A percentile compares a stretch with the other conserved stretches of the same genome.
These are phyloP conservation scores for Corbicula japonica DNA, from an alignment of 2,888 invertebrate genomes.

Conservation along the genomic window DNA sequence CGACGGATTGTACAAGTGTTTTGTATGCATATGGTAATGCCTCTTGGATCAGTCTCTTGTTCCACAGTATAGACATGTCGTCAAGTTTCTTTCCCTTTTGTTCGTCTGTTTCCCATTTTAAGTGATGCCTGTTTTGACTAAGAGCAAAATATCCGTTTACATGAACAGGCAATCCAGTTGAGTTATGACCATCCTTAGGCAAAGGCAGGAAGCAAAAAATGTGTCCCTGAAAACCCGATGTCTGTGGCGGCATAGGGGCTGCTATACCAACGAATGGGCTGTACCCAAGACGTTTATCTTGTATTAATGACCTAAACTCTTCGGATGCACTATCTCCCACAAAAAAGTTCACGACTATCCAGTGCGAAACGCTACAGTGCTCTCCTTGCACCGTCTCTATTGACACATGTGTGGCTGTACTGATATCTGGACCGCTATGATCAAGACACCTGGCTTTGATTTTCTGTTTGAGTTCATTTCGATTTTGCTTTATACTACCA, in stretches of 20 bases:
- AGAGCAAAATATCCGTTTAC: slow-evolving; percentile 84
- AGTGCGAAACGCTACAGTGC: neutral
- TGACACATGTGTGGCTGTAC: neutral
- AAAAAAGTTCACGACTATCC: slow-evolving; percentile 37
- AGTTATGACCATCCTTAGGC: slow-evolving; percentile 73
- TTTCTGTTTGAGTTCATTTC: slow-evolving; percentile 15
- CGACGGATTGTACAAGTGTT: neutral
- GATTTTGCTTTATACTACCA: neutral
- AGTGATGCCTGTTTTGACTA: slow-evolving; percentile 81
- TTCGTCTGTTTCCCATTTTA: slow-evolving; percentile 82
- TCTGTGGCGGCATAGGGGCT: slow-evolving; percentile 72
- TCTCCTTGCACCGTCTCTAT: slow-evolving; percentile 2
- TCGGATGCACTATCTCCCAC: slow-evolving; percentile 31
- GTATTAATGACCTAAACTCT: slow-evolving; percentile 23
- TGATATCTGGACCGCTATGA: slow-evolving; percentile 13
- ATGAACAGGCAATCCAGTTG: slow-evolving; percentile 83
- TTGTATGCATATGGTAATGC: slow-evolving; percentile 73
- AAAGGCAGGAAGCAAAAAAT: slow-evolving; percentile 80
- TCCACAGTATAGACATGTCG: slow-evolving; percentile 78
- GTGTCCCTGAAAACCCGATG: slow-evolving; percentile 37
- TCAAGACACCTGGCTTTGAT: neutral
- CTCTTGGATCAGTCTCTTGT: slow-evolving; percentile 75
- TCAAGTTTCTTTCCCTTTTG: slow-evolving; percentile 45
- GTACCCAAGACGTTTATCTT: slow-evolving; percentile 15
- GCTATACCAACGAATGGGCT: slow-evolving; percentile 39